These are phyloP conservation scores for Myiagra hebetior DNA, from an alignment of 2,113 vertebrate genomes.

Conservation along the genomic window DNA sequence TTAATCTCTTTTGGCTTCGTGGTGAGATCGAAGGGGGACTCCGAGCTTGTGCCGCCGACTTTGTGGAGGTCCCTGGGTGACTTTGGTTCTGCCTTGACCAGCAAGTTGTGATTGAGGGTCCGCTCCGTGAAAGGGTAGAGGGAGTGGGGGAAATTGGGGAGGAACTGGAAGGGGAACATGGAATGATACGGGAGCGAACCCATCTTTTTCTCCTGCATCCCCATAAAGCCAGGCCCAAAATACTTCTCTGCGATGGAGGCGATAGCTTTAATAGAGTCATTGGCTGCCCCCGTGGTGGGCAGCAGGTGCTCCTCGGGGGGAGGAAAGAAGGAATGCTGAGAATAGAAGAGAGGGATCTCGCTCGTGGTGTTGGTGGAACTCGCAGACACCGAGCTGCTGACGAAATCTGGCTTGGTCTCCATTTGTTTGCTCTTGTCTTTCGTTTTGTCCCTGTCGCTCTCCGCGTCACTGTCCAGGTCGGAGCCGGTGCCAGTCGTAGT, in stretches of 20 bases:
- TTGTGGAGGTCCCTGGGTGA: constrained; percentile 92
- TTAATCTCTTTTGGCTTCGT: constrained; percentile 92
- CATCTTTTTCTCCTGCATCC: constrained; percentile 96
- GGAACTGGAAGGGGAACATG: constrained; percentile 95
- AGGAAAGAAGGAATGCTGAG: constrained; percentile 94
- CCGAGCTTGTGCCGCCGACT: constrained; percentile 73
- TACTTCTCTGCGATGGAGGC: constrained; percentile 98
- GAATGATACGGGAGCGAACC: constrained; percentile 91
- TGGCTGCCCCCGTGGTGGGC: constrained; percentile 80
- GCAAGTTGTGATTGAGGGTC: constrained; percentile 86
- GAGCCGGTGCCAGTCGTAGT: constrained; percentile 94
- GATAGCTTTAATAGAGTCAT: constrained; percentile 98
- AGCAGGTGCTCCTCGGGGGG: constrained; percentile 93
- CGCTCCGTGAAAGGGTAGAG: constrained; percentile 92
- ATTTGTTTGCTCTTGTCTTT: constrained; percentile 75
- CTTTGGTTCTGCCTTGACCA: constrained; percentile 95
- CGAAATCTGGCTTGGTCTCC: constrained; percentile 78
- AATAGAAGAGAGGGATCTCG: constrained; percentile 85
- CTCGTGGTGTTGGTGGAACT: constrained; percentile 73
- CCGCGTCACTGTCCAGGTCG: constrained; percentile 91
- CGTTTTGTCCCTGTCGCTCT: constrained; percentile 84
- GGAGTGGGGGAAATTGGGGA: constrained; percentile 93
- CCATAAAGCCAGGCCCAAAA: constrained; percentile 95
- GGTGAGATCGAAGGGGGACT: constrained; percentile 97
- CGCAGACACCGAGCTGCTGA: constrained; percentile 70